These are phyloP conservation scores for Hylaeus volcanicus DNA, from an alignment of 1,140 invertebrate species.

Conservation along the genomic window DNA sequence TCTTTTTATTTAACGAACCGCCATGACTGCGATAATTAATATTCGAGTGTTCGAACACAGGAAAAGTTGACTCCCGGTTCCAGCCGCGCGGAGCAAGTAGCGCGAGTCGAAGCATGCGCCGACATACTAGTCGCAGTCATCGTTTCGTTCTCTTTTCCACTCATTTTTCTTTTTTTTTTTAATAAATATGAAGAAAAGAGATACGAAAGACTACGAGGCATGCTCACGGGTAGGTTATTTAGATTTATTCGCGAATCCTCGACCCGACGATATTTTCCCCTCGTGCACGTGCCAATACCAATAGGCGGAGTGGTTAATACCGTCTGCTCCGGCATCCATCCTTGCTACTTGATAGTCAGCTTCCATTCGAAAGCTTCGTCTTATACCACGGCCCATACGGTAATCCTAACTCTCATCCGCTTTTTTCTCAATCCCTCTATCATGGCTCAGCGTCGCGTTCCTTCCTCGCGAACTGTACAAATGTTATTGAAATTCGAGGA, in stretches of 20 bases:
- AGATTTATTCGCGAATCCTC: conserved; percentile 66
- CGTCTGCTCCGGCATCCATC: conserved; percentile 61
- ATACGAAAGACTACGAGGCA: conserved; percentile 53
- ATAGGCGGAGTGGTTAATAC: conserved; percentile 61
- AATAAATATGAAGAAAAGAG: conserved; percentile 52
- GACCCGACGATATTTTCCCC: conserved; percentile 45
- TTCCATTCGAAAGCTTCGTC: conserved; percentile 60
- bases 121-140: background rate
- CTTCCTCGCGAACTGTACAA: background rate
- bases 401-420: conserved; percentile 49
- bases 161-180: background rate
- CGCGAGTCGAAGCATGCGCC: background rate
- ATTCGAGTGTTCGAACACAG: too few species aligned
- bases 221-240: conserved; percentile 59
- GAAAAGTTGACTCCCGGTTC: too few species aligned
- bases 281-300: conserved; percentile 62
- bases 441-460: background rate
- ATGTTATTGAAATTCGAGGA: conserved; percentile 19
- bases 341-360: conserved; percentile 64
- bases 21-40: too few species aligned
- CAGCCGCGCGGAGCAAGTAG: background rate
- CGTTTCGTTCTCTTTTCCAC: too few species aligned
- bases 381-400: conserved; percentile 58
- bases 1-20: too few species aligned
- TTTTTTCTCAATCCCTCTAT: conserved; percentile 23